phyloP scores from a whole-genome alignment of 2,888 invertebrate species.

The Melieria picta region DNA sequence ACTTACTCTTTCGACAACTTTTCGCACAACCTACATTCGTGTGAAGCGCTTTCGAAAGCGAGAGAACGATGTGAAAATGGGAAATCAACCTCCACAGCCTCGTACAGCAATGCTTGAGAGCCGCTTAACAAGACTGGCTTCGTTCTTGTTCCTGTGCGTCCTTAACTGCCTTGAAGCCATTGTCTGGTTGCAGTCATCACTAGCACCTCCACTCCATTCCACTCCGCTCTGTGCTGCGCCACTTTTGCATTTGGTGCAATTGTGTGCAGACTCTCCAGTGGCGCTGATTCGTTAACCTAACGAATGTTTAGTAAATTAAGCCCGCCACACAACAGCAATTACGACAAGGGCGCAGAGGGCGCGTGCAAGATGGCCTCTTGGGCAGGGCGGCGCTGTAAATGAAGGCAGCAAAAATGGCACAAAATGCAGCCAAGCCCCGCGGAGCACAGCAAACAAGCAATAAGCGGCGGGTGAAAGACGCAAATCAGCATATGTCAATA shows the following conservation, averaged over 20 bases:
- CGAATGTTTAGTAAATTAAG: conserved; percentile 34
- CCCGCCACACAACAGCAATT: conserved; percentile 16
- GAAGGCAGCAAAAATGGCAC: conserved; percentile 5
- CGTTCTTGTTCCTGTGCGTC: background rate
- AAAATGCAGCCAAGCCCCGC: background rate
- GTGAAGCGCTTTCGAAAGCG: too few species aligned
- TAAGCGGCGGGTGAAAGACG: background rate
- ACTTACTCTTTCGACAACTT: too few species aligned
- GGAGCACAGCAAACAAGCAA: conserved; percentile 8
- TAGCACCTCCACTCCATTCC: background rate
- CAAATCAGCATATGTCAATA: conserved; percentile 37
- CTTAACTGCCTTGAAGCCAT: background rate
- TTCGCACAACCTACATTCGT: too few species aligned
- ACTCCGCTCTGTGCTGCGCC: background rate
- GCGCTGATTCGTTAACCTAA: conserved; percentile 28
- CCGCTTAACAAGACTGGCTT: too few species aligned
- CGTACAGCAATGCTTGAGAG: too few species aligned
- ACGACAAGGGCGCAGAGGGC: conserved; percentile 12
- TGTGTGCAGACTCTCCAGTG: background rate
- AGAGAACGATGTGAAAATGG: too few species aligned
- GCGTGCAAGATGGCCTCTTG: conserved; percentile 13
- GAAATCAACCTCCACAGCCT: too few species aligned
- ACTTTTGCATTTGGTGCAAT: background rate
- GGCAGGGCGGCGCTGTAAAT: background rate
- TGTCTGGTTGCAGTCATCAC: too few species aligned